phyloP scores from a whole-genome alignment of 2,888 invertebrate species.

The Hedya salicella region DNA sequence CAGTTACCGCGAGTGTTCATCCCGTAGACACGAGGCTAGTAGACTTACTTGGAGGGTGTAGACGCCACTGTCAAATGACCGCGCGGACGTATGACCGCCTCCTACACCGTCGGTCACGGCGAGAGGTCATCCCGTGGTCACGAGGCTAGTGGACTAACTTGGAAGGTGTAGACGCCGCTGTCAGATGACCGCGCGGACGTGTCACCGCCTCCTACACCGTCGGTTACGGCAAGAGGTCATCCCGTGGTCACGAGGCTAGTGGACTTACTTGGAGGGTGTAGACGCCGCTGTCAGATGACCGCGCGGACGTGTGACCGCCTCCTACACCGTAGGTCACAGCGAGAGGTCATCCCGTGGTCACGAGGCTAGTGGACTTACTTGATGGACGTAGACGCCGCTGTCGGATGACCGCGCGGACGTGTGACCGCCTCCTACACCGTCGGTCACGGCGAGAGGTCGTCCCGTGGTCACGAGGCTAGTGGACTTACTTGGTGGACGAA shows the following conservation, averaged over 20 bases:
- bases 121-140: too few relatives aligned
- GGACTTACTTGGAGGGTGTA: conserved; percentile 88
- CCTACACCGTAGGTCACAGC: too few relatives aligned
- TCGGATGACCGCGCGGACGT: conserved; percentile 87
- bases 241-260: too few relatives aligned
- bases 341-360: too few relatives aligned
- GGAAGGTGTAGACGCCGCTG: conserved; percentile 90
- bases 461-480: too few relatives aligned
- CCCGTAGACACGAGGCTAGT: too few relatives aligned
- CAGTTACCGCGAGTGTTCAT: too few relatives aligned
- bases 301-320: conserved; percentile 78
- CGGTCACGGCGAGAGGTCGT: too few relatives aligned
- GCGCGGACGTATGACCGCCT: conserved; percentile 78
- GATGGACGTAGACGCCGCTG: conserved; percentile 90
- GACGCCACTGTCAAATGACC: conserved; percentile 89
- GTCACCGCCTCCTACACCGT: too few relatives aligned
- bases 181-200: conserved; percentile 87
- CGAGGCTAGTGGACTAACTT: conserved; percentile 68
- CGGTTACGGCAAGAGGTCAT: too few relatives aligned
- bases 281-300: conserved; percentile 89
- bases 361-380: conserved; percentile 68
- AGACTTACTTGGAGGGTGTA: conserved; percentile 87
- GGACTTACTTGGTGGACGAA: conserved; percentile 87
- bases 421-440: too few relatives aligned
- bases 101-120: too few relatives aligned